Evolutionary conservation across 1,140 invertebrate species (phyloP), one percentile per base, ranked within the genome.

Genomic region (Drosophila kohkoa): DNA sequence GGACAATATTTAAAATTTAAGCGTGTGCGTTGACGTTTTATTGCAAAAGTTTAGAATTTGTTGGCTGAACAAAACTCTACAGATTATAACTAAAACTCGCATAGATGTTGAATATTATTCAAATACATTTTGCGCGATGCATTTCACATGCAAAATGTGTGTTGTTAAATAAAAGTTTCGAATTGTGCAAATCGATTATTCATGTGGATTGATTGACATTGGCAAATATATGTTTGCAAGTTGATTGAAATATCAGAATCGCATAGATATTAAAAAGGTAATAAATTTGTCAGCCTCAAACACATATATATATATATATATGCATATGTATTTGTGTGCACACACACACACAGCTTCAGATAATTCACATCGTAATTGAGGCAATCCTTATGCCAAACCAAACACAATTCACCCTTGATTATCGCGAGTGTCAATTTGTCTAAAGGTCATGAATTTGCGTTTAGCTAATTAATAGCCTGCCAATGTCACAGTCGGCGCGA

Each of bases 341-440:
- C 25, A 35, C 30, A 35, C 30, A 41, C 48, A 15, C 11, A 16
- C 7, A 3, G 28, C 46, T 73, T 63, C 20, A 13, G 58, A 4
- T 54, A 54, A 62, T 66, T 74, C 13, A 75, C 45, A 64, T 70
- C 59, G 66, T 57, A 57, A 75, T 75, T 75, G 63, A 51, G 66
- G 5, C 43, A 35, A 63, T 57, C n/a, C 25, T 15, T 30, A 48
- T 28, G 35, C 20, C n/a, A 54, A 54, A 62, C 57, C 65, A 74
- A 59, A 70, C 66, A 60, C 43, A 70, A 63, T 82, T 86, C 79
- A 69, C 75, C 81, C 77, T 79, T 86, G 82, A 88, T 86, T 86
- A 86, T 86, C 82, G 86, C 79, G 72, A 79, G 82, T 86, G 82
- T 86, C 83, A 86, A 86, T 86, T 86, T 88, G 83, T 81, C 60